These are phyloP conservation scores for Tetranychus truncatus DNA, from an alignment of 2,888 invertebrate species.

Conservation along the genomic window DNA sequence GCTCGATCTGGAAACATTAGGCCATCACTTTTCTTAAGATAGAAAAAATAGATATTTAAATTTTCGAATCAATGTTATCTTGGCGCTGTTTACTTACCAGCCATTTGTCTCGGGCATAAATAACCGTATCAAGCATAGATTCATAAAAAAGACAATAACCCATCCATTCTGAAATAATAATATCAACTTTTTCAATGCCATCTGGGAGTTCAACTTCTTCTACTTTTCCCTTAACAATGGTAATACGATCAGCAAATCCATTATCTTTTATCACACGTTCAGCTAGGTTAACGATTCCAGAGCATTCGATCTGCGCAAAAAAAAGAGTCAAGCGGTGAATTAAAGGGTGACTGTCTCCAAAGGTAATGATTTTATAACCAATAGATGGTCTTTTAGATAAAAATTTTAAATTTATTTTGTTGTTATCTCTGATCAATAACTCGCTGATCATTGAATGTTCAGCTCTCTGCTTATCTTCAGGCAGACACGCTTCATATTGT, in stretches of 20 bases:
- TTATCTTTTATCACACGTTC: conserved; percentile 66
- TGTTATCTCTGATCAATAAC: too few species aligned
- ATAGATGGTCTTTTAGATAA: too few species aligned
- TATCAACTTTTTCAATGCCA: conserved; percentile 74
- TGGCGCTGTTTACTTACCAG: conserved; percentile 37
- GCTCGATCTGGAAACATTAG: conserved; percentile 82
- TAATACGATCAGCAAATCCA: conserved; percentile 34
- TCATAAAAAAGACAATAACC: conserved; percentile 87
- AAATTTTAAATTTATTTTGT: too few species aligned
- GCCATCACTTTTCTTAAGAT: conserved; percentile 42
- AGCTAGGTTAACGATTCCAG: conserved; percentile 94
- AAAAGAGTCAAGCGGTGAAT: conserved; percentile 13
- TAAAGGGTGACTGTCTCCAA: too few species aligned
- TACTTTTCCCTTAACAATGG: conserved; percentile 39
- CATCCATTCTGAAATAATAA: conserved; percentile 67
- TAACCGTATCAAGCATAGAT: conserved; percentile 98
- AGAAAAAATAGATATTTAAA: conserved; percentile 16
- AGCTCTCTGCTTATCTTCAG: too few species aligned
- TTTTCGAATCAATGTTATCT: neutral
- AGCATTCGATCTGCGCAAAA: conserved; percentile 60
- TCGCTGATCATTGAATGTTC: too few species aligned
- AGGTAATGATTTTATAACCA: too few species aligned
- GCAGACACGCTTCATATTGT: too few species aligned
- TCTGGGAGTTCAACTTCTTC: conserved; percentile 81
- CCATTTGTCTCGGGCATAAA: conserved; percentile 96